Evolutionary conservation across 30 jellyfish, hydroid and myxozoan genomes (phyloP).

Genomic region (Aurelia aurita): DNA sequence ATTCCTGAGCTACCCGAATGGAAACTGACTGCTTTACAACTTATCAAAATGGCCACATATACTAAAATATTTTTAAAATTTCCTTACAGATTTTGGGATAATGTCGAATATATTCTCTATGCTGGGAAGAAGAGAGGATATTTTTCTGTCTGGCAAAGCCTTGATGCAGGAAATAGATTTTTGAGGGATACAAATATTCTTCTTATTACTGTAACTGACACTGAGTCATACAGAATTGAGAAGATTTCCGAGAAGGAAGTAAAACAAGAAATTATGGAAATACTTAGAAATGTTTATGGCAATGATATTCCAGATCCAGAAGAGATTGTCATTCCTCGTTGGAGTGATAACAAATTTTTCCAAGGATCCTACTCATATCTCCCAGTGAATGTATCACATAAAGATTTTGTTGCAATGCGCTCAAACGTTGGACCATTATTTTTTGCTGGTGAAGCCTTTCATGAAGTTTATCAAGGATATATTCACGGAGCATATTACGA

Average conservation of each 20-base stretch:
- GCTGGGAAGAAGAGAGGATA: conserved; percentile 55
- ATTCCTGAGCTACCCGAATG: conserved; percentile 73
- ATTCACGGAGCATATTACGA: conserved; percentile 73
- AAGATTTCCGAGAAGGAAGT: conserved; percentile 8
- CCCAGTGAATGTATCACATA: conserved; percentile 12
- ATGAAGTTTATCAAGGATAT: conserved; percentile 67
- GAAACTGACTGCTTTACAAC: conserved; percentile 57
- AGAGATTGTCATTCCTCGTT: conserved; percentile 43
- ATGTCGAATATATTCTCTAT: conserved; percentile 53
- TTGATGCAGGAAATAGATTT: conserved; percentile 67
- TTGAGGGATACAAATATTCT: conserved; percentile 27
- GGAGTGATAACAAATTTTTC: conserved; percentile 43
- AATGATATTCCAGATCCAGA: conserved; percentile 37
- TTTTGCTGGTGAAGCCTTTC: conserved; percentile 76
- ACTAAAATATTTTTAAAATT: conserved; percentile 70
- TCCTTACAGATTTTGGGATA: conserved; percentile 78
- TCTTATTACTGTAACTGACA: conserved; percentile 51
- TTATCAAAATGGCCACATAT: conserved; percentile 62
- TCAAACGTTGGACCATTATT: conserved; percentile 67
- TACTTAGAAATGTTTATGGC: conserved; percentile 41
- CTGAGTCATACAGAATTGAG: conserved; percentile 57
- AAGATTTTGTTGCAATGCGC: conserved; percentile 39
- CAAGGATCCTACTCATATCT: conserved; percentile 69
- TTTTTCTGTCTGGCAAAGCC: conserved; percentile 79
- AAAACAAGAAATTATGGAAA: conserved; percentile 32